Evolutionary conservation across 2,888 invertebrate species (phyloP).

Genomic region (Mamestra brassicae): DNA sequence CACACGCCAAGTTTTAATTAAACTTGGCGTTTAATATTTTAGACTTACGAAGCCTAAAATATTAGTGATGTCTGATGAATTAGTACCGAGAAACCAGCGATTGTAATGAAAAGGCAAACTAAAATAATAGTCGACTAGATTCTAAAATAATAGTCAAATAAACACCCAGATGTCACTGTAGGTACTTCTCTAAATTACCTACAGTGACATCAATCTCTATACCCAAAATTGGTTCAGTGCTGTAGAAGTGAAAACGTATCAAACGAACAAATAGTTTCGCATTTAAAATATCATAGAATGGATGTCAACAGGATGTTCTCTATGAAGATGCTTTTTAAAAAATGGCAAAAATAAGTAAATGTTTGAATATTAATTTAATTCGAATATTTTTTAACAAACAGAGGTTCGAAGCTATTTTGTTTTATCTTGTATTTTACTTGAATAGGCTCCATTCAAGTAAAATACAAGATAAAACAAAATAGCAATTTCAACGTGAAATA

Average conservation of each 20-base stretch:
- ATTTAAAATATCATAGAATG: background rate
- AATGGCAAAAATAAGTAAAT: too few species aligned
- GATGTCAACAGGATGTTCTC: slow-evolving; percentile 18
- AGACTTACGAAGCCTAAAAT: slow-evolving; percentile 7
- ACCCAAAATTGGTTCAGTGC: background rate
- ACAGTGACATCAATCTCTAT: background rate
- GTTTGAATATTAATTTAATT: background rate
- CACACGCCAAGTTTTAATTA: slow-evolving; percentile 17
- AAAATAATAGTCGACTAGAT: background rate
- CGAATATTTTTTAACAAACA: background rate
- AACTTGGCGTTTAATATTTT: too few species aligned
- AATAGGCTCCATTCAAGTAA: too few species aligned
- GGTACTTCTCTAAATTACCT: background rate
- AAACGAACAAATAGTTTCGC: background rate
- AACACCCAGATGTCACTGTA: background rate
- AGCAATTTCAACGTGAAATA: too few species aligned
- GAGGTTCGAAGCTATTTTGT: background rate
- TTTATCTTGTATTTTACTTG: background rate
- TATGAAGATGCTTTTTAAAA: background rate
- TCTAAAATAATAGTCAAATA: background rate
- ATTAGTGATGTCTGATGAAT: slow-evolving; percentile 8
- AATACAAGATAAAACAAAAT: too few species aligned
- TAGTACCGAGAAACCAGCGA: slow-evolving; percentile 7
- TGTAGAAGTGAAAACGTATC: background rate
- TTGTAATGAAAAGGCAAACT: slow-evolving; percentile 17